Evolutionary conservation across 2,888 invertebrate species (phyloP), one percentile per base, ranked within the genome.

Genomic region (Cerceris ruficornis): DNA sequence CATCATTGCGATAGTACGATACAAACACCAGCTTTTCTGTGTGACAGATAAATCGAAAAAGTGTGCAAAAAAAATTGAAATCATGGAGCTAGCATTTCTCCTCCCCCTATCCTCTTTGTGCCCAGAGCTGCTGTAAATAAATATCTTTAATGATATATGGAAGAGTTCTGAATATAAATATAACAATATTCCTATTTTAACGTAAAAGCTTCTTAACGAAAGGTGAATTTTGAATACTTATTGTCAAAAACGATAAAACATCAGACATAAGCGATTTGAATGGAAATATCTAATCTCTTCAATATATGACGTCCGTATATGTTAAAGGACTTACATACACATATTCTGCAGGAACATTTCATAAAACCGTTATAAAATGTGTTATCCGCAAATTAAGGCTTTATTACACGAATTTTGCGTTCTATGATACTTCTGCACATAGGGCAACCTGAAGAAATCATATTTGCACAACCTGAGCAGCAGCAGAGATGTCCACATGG

Each of bases 401-500:
- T 90, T 86, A 95, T 93, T 82, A 95, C 94, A 92, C 94, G 94
- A 82, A 96, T 95, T 93, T 94, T 96, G 87, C 95, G 94, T 85
- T 95, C 94, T 86, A 97, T 96, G 43, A 86, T 89, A 75, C 94
- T 93, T 88, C 98, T 94, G 91, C 98, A 98, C 94, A 98, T 94
- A 7, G 98, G 98, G 92, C 98, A 98, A 76, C 93, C 93, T 1
- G 92, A 90, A 72, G 96, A 92, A 39, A 94, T 93, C 86, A 93
- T 93, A 79, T 92, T 89, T 62, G 96, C 95, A 93, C 98, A 98
- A 65, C 92, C 90, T 66, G 94, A 92, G 92, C 98, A 98, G 90
- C 96, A 96, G 90, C 97, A 98, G 90, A 97, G 95, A 92, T 98
- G 98, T 70, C 98, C 98, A 91, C 98, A 98, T 69, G 97, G 96